Base-by-base conservation (phyloP, 2,888 invertebrate species). In the Didymodactylos carnosus region DNA sequence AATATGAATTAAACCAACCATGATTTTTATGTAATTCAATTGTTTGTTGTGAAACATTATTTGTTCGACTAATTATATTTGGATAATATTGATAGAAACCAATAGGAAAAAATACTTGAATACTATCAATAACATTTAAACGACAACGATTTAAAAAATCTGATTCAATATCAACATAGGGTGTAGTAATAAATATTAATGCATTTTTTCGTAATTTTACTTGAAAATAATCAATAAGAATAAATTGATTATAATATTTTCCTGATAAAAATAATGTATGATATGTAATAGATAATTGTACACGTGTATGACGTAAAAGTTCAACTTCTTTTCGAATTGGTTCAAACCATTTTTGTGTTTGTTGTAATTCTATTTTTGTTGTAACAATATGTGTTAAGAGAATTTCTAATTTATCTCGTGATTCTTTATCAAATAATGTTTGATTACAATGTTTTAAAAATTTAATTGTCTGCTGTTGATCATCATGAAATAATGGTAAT, bases 91-190 rank as follows among this genome's bases (percentile, higher is more conserved):
- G 90, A 79, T 89, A 87, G 84, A 94, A 97, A 27, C 91, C 91
- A 77, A 92, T 88, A n/a, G 94, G 91, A 79, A 89, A 89, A 85
- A 89, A 97, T 79, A 94, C 88, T 86, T 94, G 94, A 84, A 88
- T 89, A 77, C 89, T 89, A 77, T 86, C 85, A 77, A 97, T 91
- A 4, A 93, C 93, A 84, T 94, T 95, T 91, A 97, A 93, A 76
- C 94, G 88, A 16, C 93, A 90, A 80, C 94, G 86, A 81, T 97
- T 95, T 69, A 95, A 86, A 84, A 92, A 94, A 81, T 94, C 93
- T 70, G 88, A 84, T 78, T 88, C 88, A 78, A 91, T 86, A 78
- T 89, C 88, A 80, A 89, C 87, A 77, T 87, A 49, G 27, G 86
- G 69, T 88, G 87, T 77, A 88, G 87, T 51, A 77, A 90, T 83